Base-by-base conservation (phyloP, 1,140 invertebrate genomes). In the Uloborus diversus region DNA sequence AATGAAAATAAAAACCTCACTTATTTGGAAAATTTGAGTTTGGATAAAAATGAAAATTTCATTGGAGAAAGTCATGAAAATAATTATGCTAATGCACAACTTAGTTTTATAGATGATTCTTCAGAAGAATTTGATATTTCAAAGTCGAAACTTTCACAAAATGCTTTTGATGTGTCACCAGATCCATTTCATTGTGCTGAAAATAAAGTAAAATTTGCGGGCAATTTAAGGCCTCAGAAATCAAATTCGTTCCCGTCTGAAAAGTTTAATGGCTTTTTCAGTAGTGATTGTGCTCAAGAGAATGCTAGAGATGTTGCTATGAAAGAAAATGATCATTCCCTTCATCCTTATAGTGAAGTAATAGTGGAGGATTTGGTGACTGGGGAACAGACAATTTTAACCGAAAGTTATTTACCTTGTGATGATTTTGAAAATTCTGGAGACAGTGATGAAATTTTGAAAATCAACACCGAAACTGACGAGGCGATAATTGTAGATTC, bases 381-480 rank as follows among this genome's bases (percentile, higher is more conserved):
- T 27, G 80, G 62, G 13, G 76, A 80, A 27, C 64, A 69, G 11
- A 61, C 76, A 11, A 47, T 78, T 13, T 59, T 76, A 62, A 53
- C 84, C 69, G 59, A 84, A 80, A 69, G 32, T 35, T 59, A 76
- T 81, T 56, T 56, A 64, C 14, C 80, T 32, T 82, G 13, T 71
- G 82, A 62, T 80, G 82, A 33, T 69, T 64, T 66, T 59, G 75
- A 76, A 68, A 61, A 80, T 33, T 59, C 76, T 32, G 75, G 65
- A 13, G 80, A 82, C 20, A 84, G 85, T 11, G 90, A 90, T 69
- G 90, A 90, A 82, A 84, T 90, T 57, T 83, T 90, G 3, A 84
- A 90, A 27, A 86, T 90, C 27, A 88, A 90, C 81, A 89, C 86
- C 0, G 85, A 86, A 81, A 90, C 90, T 1, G 89, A 90, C 79